Percentiles rank a stretch among this genome's conserved stretches.
Conservation (phyloP, 2,797 vertebrate genomes). For the Podarcis siculus region DNA sequence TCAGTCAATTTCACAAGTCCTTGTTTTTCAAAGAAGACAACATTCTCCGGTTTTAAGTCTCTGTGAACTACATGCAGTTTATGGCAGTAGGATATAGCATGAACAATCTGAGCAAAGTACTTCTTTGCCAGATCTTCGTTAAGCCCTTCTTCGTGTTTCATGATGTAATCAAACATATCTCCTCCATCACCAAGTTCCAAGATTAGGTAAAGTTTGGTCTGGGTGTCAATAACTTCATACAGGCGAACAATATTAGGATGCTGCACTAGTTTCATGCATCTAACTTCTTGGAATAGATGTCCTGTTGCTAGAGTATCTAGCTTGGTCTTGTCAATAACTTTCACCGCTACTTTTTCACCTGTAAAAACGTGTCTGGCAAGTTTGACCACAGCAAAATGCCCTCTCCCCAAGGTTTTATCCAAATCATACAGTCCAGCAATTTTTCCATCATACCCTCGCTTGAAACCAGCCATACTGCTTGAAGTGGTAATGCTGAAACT, state of each 20-base stretch:
- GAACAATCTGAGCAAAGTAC: conserved; percentile 98
- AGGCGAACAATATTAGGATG: conserved; percentile 97
- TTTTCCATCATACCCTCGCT: conserved; percentile 96
- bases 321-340: conserved; percentile 98
- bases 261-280: conserved; percentile 98
- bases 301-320: conserved; percentile 93
- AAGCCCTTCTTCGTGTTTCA: conserved; percentile 97
- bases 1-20: conserved; percentile 97
- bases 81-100: conserved; percentile 98
- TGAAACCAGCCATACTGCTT: conserved; percentile 93
- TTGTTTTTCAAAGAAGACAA: conserved; percentile 98
- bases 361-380: conserved; percentile 97
- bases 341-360: conserved; percentile 97
- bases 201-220: conserved; percentile 98
- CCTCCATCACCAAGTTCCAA: conserved; percentile 96
- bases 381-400: conserved; percentile 98
- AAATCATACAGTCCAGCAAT: conserved; percentile 97
- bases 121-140: conserved; percentile 96
- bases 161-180: conserved; percentile 99
- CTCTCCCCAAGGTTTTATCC: conserved; percentile 97
- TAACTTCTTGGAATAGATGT: conserved; percentile 97
- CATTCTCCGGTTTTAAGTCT: conserved; percentile 97
- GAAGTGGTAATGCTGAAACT: conserved; percentile 51
- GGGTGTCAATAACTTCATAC: conserved; percentile 98
- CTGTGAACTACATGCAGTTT: conserved; percentile 96